A percentile compares a stretch with the other conserved stretches of the same genome.
Conservation (phyloP, 2,797 vertebrate genomes). For the Margarornis squamiger region DNA sequence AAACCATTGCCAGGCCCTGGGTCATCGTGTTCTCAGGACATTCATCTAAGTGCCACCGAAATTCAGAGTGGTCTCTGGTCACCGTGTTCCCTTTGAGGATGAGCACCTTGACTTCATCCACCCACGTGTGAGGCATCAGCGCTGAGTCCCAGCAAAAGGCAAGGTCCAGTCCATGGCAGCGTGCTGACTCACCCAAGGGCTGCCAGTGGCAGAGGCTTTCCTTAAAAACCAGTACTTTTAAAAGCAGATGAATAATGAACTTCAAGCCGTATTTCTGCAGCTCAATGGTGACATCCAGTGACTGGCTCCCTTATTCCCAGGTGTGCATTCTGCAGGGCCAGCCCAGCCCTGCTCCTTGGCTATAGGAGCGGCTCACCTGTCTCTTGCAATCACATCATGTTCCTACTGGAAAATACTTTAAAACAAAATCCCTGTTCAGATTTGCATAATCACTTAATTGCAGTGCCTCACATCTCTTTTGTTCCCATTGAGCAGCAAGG, state of each 20-base stretch:
- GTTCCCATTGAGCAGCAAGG: neutral
- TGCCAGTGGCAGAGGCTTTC: neutral
- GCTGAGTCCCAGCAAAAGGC: neutral
- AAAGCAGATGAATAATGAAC: slow-evolving; percentile 26
- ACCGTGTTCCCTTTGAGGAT: neutral
- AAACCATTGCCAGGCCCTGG: neutral
- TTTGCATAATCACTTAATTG: slow-evolving; percentile 73
- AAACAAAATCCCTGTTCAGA: slow-evolving; percentile 64
- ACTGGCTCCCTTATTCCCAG: slow-evolving; percentile 72
- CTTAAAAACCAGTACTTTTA: slow-evolving; percentile 4
- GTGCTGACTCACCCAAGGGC: neutral
- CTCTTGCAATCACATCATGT: slow-evolving; percentile 49
- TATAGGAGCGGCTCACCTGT: neutral
- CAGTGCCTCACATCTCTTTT: slow-evolving; percentile 45
- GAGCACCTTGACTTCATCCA: neutral
- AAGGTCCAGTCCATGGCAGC: neutral
- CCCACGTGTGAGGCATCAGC: fast-evolving
- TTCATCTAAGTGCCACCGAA: neutral
- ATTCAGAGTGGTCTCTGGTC: neutral
- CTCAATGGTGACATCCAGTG: slow-evolving; percentile 85
- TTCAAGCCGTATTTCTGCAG: slow-evolving; percentile 56
- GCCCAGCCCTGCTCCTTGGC: neutral
- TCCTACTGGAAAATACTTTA: slow-evolving; percentile 48
- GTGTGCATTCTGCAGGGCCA: slow-evolving; percentile 24
- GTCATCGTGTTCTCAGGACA: neutral